A percentile compares a stretch with the other conserved stretches of the same genome.
phyloP scores from a whole-genome alignment of 2,888 invertebrate species.

The Ectemnius cavifrons region DNA sequence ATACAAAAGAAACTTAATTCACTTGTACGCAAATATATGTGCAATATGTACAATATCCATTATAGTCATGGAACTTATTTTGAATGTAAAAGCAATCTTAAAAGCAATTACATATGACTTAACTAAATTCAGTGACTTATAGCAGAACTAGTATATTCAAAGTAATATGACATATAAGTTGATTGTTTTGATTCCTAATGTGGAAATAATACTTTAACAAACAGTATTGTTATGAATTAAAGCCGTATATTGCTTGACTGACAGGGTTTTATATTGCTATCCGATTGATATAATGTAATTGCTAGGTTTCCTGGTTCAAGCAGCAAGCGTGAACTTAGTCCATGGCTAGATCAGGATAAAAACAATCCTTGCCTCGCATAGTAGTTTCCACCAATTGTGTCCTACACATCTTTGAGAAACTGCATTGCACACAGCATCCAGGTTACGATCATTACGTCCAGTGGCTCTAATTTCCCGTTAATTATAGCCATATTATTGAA shows the following conservation, averaged over 20 bases:
- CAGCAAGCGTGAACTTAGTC: constrained; percentile 63
- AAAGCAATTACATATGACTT: constrained; percentile 32
- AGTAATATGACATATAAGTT: constrained; percentile 14
- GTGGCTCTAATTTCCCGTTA: constrained; percentile 30
- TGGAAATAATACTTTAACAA: constrained; percentile 48
- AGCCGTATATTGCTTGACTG: constrained; percentile 30
- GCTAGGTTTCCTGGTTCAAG: constrained; percentile 51
- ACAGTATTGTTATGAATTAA: constrained; percentile 37
- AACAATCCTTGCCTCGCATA: constrained; percentile 65
- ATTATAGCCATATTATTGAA: constrained; percentile 54
- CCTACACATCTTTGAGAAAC: constrained; percentile 50
- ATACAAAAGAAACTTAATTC: constrained; percentile 22
- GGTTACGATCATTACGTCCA: constrained; percentile 22
- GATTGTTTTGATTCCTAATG: constrained; percentile 21
- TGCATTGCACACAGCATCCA: constrained; percentile 30
- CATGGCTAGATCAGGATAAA: constrained; percentile 55
- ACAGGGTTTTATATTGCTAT: constrained; percentile 18
- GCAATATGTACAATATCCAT: constrained; percentile 31
- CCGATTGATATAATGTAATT: constrained; percentile 22
- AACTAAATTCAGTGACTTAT: constrained; percentile 8
- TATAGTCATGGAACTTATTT: constrained; percentile 48
- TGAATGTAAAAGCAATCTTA: constrained; percentile 29
- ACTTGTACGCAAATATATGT: constrained; percentile 19
- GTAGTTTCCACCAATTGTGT: constrained; percentile 47
- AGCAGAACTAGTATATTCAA: constrained; percentile 27